phyloP scores from a whole-genome alignment of 2,113 vertebrate genomes.

The Dicerorhinus sumatrensis region DNA sequence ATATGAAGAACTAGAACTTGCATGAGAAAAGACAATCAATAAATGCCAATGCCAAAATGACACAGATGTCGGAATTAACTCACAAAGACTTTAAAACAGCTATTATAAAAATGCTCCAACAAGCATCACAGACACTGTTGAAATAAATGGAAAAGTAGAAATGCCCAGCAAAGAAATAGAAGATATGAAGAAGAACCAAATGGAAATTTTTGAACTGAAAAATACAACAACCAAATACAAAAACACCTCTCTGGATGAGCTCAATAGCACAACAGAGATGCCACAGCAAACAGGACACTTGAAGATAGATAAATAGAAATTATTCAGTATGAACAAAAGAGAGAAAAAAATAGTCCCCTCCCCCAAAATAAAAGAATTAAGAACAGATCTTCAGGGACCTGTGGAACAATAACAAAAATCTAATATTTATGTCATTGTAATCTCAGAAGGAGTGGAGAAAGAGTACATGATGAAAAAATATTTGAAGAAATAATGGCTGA shows the following conservation, averaged over 20 bases:
- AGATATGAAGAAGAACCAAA: constrained; percentile 27
- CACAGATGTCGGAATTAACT: constrained; percentile 63
- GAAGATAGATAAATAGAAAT: constrained; percentile 11
- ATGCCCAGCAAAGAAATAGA: constrained; percentile 26
- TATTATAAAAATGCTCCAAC: constrained; percentile 22
- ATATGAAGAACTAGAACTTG: constrained; percentile 57
- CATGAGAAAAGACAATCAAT: constrained; percentile 42
- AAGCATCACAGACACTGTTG: neutral
- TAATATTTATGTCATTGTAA: neutral
- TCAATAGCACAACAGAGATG: neutral
- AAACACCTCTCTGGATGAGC: neutral
- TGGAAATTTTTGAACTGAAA: constrained; percentile 41
- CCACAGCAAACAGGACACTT: neutral
- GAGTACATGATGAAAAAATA: neutral
- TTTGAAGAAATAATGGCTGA: neutral
- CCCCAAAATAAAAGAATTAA: neutral
- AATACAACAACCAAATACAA: constrained; percentile 14
- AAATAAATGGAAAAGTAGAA: constrained; percentile 48
- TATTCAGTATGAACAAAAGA: neutral
- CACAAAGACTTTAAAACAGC: neutral
- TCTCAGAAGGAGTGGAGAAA: neutral
- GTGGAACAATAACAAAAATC: neutral
- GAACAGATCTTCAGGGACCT: neutral
- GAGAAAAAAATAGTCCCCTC: neutral
- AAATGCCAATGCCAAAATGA: constrained; percentile 7